A percentile compares a stretch with the other conserved stretches of the same genome.
These are phyloP conservation scores for Hemithea aestivaria DNA, from an alignment of 2,888 invertebrate genomes.

Conservation along the genomic window DNA sequence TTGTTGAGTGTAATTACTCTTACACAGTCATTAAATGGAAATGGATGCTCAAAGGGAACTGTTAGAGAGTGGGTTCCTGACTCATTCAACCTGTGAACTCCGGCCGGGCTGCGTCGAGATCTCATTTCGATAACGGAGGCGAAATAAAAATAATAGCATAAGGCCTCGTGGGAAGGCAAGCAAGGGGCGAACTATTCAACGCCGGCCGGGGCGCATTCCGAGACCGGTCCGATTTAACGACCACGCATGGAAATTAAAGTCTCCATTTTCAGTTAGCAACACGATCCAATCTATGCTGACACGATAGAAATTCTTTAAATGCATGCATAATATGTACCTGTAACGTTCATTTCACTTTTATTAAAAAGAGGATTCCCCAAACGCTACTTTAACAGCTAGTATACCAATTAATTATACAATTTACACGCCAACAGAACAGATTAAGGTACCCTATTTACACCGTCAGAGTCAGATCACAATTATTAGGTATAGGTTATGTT, in stretches of 20 bases:
- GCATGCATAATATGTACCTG: too few species aligned
- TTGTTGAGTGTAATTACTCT: background rate
- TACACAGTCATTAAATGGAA: slow-evolving; percentile 9
- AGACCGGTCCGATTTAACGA: slow-evolving; percentile 10
- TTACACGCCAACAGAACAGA: too few species aligned
- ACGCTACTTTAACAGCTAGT: too few species aligned
- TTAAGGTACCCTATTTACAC: too few species aligned
- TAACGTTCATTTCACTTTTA: too few species aligned
- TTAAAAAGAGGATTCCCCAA: too few species aligned
- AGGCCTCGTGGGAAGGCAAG: slow-evolving; percentile 23
- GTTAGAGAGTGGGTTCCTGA: slow-evolving; percentile 14
- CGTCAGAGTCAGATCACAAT: too few species aligned
- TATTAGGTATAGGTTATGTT: too few species aligned
- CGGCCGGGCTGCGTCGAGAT: slow-evolving; percentile 34
- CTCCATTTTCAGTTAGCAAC: slow-evolving; percentile 7
- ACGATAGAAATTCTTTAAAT: slow-evolving; percentile 6
- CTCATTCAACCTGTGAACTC: slow-evolving; percentile 48
- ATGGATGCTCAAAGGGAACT: slow-evolving; percentile 28
- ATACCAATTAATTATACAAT: too few species aligned
- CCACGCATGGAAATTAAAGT: slow-evolving; percentile 17
- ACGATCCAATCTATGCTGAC: slow-evolving; percentile 23
- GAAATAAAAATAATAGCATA: slow-evolving; percentile 39
- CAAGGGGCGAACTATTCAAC: slow-evolving; percentile 1
- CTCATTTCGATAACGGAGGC: slow-evolving; percentile 25
- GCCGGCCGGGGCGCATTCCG: slow-evolving; percentile 20